Evolutionary conservation across 2,797 vertebrate genomes (phyloP), one percentile per base, ranked within the genome.

Genomic region (Schizopygopsis malacanthus): DNA sequence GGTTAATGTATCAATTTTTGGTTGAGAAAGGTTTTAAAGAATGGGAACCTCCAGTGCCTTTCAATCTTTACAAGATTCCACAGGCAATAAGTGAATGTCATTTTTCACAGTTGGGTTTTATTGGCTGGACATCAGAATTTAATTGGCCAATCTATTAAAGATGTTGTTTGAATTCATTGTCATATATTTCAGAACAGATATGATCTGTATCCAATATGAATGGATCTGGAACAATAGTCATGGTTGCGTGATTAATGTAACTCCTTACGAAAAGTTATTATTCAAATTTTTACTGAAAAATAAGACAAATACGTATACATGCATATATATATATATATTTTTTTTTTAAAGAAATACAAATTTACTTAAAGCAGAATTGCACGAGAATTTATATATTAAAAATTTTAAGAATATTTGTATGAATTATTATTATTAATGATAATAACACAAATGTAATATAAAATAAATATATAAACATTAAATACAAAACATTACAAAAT

Each of bases 91-190:
- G 52, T 71, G 33, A 56, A 16, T 37, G 41, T 11, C 0, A 50
- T 41, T 67, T 69, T 65, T 85, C 22, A 37, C 12, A 47, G 20
- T 11, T 22, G 12, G 43, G 11, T 63, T 79, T 80, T 87, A 79
- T 67, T 79, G 76, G 33, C 67, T 22, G 25, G 61, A 79, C 37
- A 85, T 71, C 63, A 61, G 39, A 71, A 54, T 65, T 84, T 37
- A 87, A 79, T 52, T 69, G 61, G 61, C 41, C 28, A 71, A 28
- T 37, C 25, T 70, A 61, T 59, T 52, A 54, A 41, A 81, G 65
- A 54, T 65, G 39, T 56, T 72, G 41, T 52, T 41, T 59, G 37
- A 70, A 72, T 73, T 71, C 33, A 87, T 56, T 67, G 67, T 65
- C 54, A 47, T 39, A 10, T 15, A 72, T 79, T 47, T 25, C 12